Evolutionary conservation across 2,113 vertebrate genomes (phyloP).

Genomic region (Danio rerio): DNA sequence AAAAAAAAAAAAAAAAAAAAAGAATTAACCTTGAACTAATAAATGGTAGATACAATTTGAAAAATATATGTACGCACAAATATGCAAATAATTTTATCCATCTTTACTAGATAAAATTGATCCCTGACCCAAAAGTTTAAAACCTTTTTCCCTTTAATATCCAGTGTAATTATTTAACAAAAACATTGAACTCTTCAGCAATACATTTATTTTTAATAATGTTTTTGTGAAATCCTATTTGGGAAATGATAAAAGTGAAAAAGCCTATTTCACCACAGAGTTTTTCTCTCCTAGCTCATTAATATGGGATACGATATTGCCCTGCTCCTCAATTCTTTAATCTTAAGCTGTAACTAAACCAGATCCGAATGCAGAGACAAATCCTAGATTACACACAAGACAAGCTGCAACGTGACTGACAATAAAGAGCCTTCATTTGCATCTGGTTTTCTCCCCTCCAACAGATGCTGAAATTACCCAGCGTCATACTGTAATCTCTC

Average conservation of each 20-base stretch:
- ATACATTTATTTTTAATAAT: neutral
- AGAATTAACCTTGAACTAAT: too few species aligned
- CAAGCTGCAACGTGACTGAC: neutral
- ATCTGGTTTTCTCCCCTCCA: neutral
- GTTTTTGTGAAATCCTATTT: neutral
- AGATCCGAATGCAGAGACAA: neutral
- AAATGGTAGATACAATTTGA: too few species aligned
- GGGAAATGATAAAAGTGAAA: neutral
- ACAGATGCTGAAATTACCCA: slow-evolving; percentile 11
- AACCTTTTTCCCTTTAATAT: too few species aligned
- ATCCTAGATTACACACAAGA: slow-evolving; percentile 6
- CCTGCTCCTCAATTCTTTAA: neutral
- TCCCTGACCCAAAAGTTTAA: too few species aligned
- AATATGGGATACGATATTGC: neutral
- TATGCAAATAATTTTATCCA: too few species aligned
- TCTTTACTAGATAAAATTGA: too few species aligned
- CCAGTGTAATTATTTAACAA: neutral
- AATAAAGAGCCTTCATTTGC: neutral
- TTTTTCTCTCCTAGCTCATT: neutral
- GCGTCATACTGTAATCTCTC: neutral
- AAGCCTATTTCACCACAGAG: neutral
- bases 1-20: too few species aligned
- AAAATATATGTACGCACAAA: too few species aligned
- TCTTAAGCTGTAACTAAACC: neutral
- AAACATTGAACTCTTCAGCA: neutral